Base-by-base conservation (phyloP, 2,888 invertebrate genomes). In the Ferdinandea cuprea region DNA sequence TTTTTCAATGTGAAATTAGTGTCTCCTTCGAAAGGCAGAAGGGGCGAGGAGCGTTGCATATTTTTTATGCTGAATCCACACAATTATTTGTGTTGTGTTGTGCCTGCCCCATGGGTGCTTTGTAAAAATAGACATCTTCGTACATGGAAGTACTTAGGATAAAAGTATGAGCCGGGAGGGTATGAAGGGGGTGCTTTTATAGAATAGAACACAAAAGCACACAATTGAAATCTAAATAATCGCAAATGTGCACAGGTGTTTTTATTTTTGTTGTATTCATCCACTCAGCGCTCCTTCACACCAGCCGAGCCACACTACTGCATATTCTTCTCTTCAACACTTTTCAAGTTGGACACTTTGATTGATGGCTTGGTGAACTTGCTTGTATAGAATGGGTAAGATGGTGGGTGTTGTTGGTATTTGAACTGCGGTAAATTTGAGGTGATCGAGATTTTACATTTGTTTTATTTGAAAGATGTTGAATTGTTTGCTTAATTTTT, bases 1-100 rank as follows among this genome's bases (percentile, higher is more conserved):
- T 21, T 68, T 44, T 56, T 56, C 68, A 68, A 44, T 68, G 54
- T 40, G 32, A 68, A 54, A 66, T 66, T 66, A 52, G 54, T 44
- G 32, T 13, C 42, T 30, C 19, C 44, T n/a, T 44, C 28, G 9
- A 46, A 8, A 2, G 1, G 15, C 7, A 11, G n/a, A n/a, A n/a
- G n/a, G n/a, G 7, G 35, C 9, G 28, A 19, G 15, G 0, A n/a
- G n/a, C n/a, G n/a, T 32, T 15, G n/a, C 32, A n/a, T 19, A 71
- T 28, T 50, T 59, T 25, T 25, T 25, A 5, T 30, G 69, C 48
- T 42, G 6, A 59, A 59, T 71, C 28, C 28, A 54, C 66, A 44
- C 7, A 54, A 54, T 30, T 40, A 52, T 30, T 7, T 28, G 3
- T 17, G n/a, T n/a, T n/a, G n/a, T n/a, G n/a, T 17, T 19, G 28